A percentile compares a stretch with the other conserved stretches of the same genome.
Conservation (phyloP, 2,113 vertebrate species). For the Tachycineta bicolor region DNA sequence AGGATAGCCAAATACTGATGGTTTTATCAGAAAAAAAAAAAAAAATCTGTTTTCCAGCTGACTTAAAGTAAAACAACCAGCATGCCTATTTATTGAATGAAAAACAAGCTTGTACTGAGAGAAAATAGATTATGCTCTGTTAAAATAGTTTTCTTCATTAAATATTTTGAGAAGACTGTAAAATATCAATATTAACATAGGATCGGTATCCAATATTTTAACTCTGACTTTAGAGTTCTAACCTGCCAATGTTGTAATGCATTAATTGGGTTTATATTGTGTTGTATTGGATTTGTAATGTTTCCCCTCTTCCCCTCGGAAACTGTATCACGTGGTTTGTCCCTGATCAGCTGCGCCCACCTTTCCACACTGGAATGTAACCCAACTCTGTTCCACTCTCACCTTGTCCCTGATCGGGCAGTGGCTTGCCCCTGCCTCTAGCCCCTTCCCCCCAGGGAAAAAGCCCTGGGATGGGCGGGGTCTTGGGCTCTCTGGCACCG, state of each 20-base stretch:
- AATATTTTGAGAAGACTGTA: not conserved
- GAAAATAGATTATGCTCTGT: not conserved
- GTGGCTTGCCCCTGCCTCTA: too few species aligned
- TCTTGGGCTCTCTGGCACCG: too few species aligned
- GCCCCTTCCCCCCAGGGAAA: too few species aligned
- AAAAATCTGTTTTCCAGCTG: not conserved
- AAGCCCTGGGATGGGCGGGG: too few species aligned
- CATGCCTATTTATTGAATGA: not conserved
- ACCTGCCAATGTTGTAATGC: not conserved
- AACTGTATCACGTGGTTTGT: too few species aligned
- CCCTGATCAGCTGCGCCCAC: too few species aligned
- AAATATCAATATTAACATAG: not conserved
- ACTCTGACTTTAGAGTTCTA: not conserved
- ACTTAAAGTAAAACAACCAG: not conserved
- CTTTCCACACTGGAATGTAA: too few species aligned
- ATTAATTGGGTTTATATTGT: too few species aligned
- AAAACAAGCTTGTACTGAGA: not conserved
- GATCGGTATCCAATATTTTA: rapidly evolving
- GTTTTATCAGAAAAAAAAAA: not conserved
- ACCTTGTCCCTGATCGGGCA: too few species aligned
- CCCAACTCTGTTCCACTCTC: too few species aligned
- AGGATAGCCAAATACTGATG: not conserved
- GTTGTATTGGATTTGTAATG: too few species aligned
- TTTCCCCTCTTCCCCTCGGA: too few species aligned
- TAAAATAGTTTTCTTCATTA: not conserved